Conservation (phyloP, 2,113 vertebrate species). For the Megaleporinus macrocephalus region DNA sequence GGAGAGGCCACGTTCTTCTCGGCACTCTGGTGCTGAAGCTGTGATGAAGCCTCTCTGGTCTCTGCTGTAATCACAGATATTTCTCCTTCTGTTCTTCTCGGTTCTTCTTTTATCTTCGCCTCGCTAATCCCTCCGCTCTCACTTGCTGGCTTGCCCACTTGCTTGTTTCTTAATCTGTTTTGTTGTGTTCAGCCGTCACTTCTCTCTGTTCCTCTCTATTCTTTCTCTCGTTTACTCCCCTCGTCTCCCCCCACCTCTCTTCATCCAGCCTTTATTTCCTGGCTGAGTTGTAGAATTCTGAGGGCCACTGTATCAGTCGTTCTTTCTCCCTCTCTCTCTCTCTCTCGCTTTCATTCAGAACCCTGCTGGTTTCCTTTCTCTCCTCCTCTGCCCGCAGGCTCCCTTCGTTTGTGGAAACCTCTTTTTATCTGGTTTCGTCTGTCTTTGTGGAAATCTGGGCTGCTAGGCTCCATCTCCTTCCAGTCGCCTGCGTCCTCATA, state of each 20-base stretch:
- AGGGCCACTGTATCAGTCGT: not conserved
- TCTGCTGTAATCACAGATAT: too few species aligned
- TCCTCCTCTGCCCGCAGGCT: constrained; percentile 2
- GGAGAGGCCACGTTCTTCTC: too few species aligned
- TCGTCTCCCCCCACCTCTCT: not conserved
- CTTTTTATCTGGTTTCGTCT: constrained; percentile 5
- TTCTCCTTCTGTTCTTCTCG: not conserved
- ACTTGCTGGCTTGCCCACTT: not conserved
- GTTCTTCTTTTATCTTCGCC: not conserved
- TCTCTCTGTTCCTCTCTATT: not conserved
- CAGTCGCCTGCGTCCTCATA: not conserved
- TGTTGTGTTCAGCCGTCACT: constrained; percentile 8
- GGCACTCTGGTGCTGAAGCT: too few species aligned
- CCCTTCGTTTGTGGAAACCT: constrained; percentile 4
- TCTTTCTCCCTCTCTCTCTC: not conserved
- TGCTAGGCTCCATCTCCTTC: not conserved
- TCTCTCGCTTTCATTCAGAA: constrained; percentile 6
- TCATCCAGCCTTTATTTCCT: not conserved
- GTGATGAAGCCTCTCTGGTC: too few species aligned
- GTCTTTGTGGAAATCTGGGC: not conserved
- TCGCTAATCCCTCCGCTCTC: not conserved
- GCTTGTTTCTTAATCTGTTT: not conserved
- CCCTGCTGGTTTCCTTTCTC: constrained; percentile 3
- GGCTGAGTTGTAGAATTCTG: not conserved
- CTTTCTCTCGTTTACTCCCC: not conserved